Percentiles rank a stretch among this genome's conserved stretches.
Conservation (phyloP, 1,140 invertebrate genomes). For the Drosophila ercepeae region DNA sequence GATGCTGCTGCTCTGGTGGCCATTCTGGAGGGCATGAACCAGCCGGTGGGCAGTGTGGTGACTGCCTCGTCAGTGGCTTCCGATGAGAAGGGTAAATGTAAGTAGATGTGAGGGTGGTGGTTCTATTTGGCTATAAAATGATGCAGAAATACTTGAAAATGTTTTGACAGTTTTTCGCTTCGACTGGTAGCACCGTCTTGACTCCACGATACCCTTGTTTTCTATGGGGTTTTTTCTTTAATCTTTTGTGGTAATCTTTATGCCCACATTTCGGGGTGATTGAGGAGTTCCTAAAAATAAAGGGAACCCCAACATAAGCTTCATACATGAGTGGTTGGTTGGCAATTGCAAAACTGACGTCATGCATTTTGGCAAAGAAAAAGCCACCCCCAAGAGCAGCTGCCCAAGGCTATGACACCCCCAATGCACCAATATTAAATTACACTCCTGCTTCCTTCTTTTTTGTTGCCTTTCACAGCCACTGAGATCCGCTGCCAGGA, state of each 20-base stretch:
- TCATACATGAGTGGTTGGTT: background rate
- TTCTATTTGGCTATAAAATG: background rate
- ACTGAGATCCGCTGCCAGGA: constrained; percentile 95
- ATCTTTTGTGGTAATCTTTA: too few species aligned
- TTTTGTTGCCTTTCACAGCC: constrained; percentile 85
- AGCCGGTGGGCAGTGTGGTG: background rate
- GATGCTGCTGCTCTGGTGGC: constrained; percentile 32
- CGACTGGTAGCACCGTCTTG: too few species aligned
- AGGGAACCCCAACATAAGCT: background rate
- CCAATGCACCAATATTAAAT: constrained; percentile 60
- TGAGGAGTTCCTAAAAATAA: background rate
- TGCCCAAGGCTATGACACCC: constrained; percentile 7
- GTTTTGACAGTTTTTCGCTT: too few species aligned
- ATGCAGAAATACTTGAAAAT: too few species aligned
- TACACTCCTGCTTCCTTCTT: constrained; percentile 20
- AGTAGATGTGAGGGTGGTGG: constrained; percentile 19
- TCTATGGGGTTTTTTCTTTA: too few species aligned
- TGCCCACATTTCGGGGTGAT: background rate
- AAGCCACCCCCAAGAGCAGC: constrained; percentile 27
- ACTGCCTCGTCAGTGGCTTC: background rate
- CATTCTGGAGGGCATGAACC: constrained; percentile 46
- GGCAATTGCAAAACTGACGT: constrained; percentile 38
- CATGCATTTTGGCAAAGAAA: constrained; percentile 2
- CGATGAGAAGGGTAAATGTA: constrained; percentile 23
- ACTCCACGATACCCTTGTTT: too few species aligned